phyloP scores from a whole-genome alignment of 1,140 invertebrate species.

The Drosophila kikkawai region DNA sequence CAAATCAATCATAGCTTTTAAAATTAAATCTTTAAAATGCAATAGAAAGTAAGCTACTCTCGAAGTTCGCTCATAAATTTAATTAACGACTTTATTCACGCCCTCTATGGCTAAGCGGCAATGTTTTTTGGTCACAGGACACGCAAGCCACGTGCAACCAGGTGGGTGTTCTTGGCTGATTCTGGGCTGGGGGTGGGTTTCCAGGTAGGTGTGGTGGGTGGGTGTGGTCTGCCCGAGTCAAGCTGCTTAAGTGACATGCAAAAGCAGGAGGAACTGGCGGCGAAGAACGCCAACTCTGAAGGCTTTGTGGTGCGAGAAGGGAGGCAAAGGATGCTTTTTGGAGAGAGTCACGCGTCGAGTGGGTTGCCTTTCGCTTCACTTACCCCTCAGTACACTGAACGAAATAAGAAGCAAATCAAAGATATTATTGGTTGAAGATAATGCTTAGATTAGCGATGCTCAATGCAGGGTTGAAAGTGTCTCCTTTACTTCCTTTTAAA shows the following conservation, averaged over 20 bases:
- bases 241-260: conserved; percentile 41
- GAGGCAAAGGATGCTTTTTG: conserved; percentile 26
- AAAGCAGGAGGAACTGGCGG: conserved; percentile 13
- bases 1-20: neutral
- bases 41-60: neutral
- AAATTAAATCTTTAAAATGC: neutral
- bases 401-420: neutral
- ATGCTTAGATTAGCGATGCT: too few relatives aligned
- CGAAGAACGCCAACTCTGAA: neutral
- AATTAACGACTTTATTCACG: conserved; percentile 30
- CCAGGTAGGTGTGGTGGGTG: neutral
- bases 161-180: neutral
- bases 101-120: conserved; percentile 16
- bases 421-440: too few relatives aligned
- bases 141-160: conserved; percentile 19
- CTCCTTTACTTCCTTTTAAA: neutral
- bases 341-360: conserved; percentile 26
- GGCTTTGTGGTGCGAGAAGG: neutral
- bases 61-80: conserved; percentile 23
- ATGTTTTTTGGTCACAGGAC: conserved; percentile 25
- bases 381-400: neutral
- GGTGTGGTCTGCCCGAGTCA: conserved; percentile 30
- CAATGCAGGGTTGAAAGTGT: too few relatives aligned
- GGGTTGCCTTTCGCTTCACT: neutral
- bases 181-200: neutral